These are phyloP conservation scores for Ophion ventricosus DNA, from an alignment of 2,888 invertebrate genomes.

Conservation along the genomic window DNA sequence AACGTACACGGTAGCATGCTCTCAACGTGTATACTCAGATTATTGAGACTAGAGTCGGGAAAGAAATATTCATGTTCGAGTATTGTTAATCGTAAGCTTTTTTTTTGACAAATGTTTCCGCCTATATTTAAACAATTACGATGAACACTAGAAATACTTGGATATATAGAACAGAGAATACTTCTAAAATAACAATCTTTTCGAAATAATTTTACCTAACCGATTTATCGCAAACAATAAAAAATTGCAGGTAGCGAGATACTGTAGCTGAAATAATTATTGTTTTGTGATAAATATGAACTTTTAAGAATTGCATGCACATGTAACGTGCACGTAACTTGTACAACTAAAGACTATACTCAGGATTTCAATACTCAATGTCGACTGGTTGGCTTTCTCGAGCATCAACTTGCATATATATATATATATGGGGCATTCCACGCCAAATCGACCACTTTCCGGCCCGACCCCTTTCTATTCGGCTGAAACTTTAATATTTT, in stretches of 20 bases:
- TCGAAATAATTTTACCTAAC: neutral
- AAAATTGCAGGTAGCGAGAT: neutral
- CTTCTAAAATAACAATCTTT: neutral
- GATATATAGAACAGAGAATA: neutral
- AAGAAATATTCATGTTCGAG: neutral
- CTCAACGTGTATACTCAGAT: neutral
- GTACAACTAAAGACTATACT: neutral
- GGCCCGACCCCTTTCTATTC: too few relatives aligned
- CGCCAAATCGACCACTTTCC: too few relatives aligned
- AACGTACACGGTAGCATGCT: too few relatives aligned
- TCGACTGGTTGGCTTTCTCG: constrained; percentile 70
- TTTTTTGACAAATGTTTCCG: neutral
- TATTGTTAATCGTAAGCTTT: neutral
- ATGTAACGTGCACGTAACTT: neutral
- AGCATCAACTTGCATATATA: constrained; percentile 21
- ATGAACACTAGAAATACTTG: neutral
- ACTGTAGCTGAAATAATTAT: neutral
- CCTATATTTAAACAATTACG: neutral
- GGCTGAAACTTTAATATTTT: too few relatives aligned
- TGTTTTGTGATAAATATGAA: neutral
- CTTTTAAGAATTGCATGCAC: neutral
- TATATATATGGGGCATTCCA: neutral
- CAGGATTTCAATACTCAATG: constrained; percentile 73
- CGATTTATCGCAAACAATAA: neutral
- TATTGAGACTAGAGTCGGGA: neutral